phyloP scores from a whole-genome alignment of 2,113 vertebrate genomes.

The Brevimyrus niger region DNA sequence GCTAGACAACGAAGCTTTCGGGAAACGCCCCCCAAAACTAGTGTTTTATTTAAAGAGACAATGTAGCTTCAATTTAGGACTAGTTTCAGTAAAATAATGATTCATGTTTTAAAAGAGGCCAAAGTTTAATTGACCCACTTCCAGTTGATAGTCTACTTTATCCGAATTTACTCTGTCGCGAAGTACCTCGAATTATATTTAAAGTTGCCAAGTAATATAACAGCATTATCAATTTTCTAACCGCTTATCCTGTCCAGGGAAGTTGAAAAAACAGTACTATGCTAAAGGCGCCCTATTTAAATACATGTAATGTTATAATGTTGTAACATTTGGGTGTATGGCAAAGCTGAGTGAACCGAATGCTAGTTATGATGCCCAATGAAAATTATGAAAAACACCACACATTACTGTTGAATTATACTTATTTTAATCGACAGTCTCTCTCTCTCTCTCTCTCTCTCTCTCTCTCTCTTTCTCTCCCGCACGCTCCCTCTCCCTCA shows the following conservation, averaged over 20 bases:
- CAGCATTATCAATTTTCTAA: neutral
- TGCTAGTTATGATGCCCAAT: neutral
- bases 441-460: neutral
- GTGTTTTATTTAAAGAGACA: neutral
- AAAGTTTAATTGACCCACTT: neutral
- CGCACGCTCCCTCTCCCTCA: neutral
- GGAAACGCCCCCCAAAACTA: neutral
- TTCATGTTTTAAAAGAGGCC: neutral
- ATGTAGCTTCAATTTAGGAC: neutral
- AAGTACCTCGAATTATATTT: neutral
- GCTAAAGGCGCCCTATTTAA: neutral
- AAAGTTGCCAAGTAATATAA: neutral
- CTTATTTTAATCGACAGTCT: neutral
- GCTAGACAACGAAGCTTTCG: neutral
- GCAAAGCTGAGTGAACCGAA: neutral
- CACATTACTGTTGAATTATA: neutral
- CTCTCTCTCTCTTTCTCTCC: neutral
- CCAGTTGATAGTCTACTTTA: neutral
- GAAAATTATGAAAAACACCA: neutral
- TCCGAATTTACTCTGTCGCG: neutral
- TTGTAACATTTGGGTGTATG: neutral
- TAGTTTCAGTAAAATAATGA: neutral
- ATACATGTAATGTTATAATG: neutral
- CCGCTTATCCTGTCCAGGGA: neutral
- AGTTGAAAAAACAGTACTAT: neutral